phyloP scores from a whole-genome alignment of 2,113 vertebrate genomes.

The Ceuthmochares aereus region DNA sequence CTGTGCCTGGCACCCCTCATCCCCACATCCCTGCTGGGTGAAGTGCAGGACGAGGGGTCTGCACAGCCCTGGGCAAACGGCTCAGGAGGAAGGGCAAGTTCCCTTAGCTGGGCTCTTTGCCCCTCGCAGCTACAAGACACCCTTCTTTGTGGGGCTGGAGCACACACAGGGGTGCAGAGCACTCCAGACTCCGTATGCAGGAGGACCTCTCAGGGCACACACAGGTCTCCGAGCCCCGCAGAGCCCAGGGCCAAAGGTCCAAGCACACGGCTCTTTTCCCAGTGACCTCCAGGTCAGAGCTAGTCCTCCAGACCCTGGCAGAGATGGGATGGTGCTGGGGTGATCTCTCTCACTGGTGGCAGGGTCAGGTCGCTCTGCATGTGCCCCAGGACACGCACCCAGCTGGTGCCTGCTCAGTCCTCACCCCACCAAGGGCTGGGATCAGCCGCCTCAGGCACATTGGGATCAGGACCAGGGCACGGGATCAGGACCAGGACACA shows the following conservation, averaged over 20 bases:
- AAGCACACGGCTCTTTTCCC: not conserved
- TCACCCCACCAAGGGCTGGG: not conserved
- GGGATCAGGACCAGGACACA: not conserved
- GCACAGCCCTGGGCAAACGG: not conserved
- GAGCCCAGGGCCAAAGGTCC: fast-evolving
- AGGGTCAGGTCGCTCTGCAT: not conserved
- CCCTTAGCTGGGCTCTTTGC: not conserved
- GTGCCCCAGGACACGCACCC: not conserved
- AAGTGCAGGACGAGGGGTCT: not conserved
- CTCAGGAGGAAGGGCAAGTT: not conserved
- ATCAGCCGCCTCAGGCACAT: not conserved
- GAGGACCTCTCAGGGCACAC: not conserved
- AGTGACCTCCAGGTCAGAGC: not conserved
- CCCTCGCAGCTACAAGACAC: not conserved
- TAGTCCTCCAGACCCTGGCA: not conserved
- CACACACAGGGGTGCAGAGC: not conserved
- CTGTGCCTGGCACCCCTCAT: not conserved
- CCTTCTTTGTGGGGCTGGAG: fast-evolving
- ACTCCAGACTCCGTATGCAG: not conserved
- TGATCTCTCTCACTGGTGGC: not conserved
- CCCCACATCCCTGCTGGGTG: not conserved
- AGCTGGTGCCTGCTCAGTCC: not conserved
- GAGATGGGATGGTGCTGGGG: not conserved
- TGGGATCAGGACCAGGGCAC: not conserved
- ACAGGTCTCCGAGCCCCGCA: not conserved